Percentiles rank a stretch among this genome's conserved stretches.
Conservation (phyloP, 2,797 vertebrate genomes). For the Acipenser transmontanus region DNA sequence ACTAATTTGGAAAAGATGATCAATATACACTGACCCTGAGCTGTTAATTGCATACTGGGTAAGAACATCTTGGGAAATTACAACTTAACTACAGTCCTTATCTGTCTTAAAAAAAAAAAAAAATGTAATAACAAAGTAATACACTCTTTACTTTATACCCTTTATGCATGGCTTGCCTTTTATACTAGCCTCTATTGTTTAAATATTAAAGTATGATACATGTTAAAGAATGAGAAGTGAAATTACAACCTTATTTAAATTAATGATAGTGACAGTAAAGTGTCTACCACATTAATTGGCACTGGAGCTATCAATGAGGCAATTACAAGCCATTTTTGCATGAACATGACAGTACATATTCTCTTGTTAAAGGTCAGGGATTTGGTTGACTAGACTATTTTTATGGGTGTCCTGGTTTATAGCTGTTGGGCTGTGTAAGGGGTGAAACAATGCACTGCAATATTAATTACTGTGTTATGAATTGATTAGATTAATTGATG, state of each 20-base stretch:
- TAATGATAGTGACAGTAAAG: not conserved
- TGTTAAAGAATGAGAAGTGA: not conserved
- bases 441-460: not conserved
- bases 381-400: not conserved
- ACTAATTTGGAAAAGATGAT: no score
- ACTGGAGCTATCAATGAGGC: not conserved
- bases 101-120: constrained; percentile 2
- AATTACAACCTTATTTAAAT: constrained; percentile 3
- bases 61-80: no score
- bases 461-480: not conserved
- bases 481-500: not conserved
- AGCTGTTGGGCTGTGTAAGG: not conserved
- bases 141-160: no score
- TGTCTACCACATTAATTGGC: not conserved
- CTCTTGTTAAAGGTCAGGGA: constrained; percentile 7
- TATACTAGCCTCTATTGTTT: not conserved
- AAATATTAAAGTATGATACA: not conserved
- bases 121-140: not conserved
- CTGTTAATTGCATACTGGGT: no score
- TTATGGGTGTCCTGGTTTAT: not conserved
- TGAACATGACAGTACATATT: constrained; percentile 5
- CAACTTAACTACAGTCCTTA: not conserved
- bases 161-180: not conserved
- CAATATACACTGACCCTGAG: no score
- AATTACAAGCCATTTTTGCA: not conserved